Base-by-base conservation (phyloP, 1,140 invertebrate genomes). In the Teleogryllus occipitalis region DNA sequence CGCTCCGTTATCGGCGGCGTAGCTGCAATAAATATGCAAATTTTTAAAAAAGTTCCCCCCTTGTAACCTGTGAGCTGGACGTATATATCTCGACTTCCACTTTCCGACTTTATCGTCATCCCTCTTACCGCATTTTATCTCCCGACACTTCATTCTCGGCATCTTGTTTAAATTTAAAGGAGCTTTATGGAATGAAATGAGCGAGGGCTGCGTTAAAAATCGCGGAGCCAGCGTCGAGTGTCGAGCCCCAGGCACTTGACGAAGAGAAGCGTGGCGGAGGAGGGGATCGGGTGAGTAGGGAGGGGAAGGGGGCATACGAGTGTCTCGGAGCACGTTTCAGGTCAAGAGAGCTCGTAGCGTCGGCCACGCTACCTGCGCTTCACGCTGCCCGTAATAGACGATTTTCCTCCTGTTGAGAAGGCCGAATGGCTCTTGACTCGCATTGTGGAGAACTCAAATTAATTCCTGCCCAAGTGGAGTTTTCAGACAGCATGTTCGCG, bases 51-150 rank as follows among this genome's bases (percentile, higher is more conserved):
- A 65, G 54, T 65, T 65, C 54, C 27, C 27, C n/a, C 18, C 54
- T 65, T 65, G 54, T 65, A 65, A 65, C 54, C 54, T 65, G 54
- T 65, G 18, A 65, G 54, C 54, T 65, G 10, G 18, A 65, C 54
- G 54, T 65, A 65, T 65, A 65, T 65, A 65, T 65, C 54, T 18
- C 54, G 54, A 65, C 18, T 65, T 65, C 54, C 54, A 65, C 54
- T 65, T 65, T 65, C 54, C 54, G 54, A 65, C 54, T 65, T 65
- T 65, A 65, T 65, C 54, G 54, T 65, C 54, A 65, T 65, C 54
- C 54, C 54, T 65, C 54, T 10, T 65, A 18, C 54, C 54, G 18
- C 54, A 65, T 65, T 65, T 65, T 65, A 65, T 65, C 54, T 65
- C 54, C 54, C 54, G 54, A 65, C 54, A 65, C 54, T 65, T 65